Conservation (phyloP, 1,140 invertebrate genomes). For the Zaprionus nigranus region DNA sequence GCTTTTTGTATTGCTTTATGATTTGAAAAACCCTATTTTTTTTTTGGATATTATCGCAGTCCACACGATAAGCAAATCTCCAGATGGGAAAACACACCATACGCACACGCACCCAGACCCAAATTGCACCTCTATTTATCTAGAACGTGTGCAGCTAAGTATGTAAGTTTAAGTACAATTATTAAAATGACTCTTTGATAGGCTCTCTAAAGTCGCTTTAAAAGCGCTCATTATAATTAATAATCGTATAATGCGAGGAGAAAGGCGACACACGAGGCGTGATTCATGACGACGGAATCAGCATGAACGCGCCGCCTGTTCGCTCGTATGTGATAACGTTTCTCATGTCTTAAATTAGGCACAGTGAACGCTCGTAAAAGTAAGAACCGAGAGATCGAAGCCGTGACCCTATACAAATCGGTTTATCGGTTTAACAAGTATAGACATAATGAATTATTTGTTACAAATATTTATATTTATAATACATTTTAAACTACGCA, state of each 20-base stretch:
- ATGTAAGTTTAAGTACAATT: constrained; percentile 19
- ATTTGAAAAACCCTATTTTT: constrained; percentile 3
- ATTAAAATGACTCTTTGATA: constrained; percentile 40
- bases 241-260: constrained; percentile 7
- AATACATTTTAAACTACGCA: neutral
- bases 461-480: neutral
- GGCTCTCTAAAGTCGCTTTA: constrained; percentile 20
- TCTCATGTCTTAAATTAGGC: constrained; percentile 2
- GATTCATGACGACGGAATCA: constrained; percentile 34
- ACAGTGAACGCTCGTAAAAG: constrained; percentile 26
- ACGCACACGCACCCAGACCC: neutral
- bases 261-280: constrained; percentile 4
- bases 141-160: neutral
- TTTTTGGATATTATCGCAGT: constrained; percentile 34
- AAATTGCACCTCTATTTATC: constrained; percentile 18
- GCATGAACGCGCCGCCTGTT: neutral
- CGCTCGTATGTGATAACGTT: constrained; percentile 36
- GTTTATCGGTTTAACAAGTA: neutral
- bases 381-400: neutral
- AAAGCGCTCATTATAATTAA: constrained; percentile 34
- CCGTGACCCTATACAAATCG: neutral
- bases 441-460: neutral
- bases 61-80: constrained; percentile 30
- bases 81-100: constrained; percentile 29
- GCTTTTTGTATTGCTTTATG: constrained; percentile 11